phyloP scores from a whole-genome alignment of 2,113 vertebrate genomes.

The Chamaea fasciata region DNA sequence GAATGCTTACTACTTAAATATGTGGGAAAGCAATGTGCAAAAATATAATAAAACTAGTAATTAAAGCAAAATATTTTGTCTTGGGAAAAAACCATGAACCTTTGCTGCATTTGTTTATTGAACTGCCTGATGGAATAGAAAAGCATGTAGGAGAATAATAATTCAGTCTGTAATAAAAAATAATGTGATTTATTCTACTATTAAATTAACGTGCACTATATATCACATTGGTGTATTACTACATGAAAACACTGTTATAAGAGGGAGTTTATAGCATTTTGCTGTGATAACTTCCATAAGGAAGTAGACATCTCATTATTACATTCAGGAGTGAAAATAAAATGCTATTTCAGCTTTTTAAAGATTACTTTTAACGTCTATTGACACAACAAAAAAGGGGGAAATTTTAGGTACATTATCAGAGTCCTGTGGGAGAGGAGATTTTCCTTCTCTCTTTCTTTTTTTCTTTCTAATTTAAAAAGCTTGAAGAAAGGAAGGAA shows the following conservation, averaged over 20 bases:
- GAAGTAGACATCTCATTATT: neutral
- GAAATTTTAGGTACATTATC: neutral
- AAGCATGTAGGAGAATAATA: neutral
- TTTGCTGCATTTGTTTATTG: neutral
- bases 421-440: neutral
- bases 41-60: neutral
- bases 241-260: neutral
- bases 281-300: neutral
- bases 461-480: neutral
- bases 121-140: neutral
- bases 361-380: neutral
- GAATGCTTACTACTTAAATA: neutral
- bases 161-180: neutral
- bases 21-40: neutral
- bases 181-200: neutral
- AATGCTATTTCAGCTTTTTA: neutral
- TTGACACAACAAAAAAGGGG: neutral
- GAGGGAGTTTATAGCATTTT: neutral
- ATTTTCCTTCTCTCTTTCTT: neutral
- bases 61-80: neutral
- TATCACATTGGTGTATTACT: neutral
- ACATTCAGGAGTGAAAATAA: neutral
- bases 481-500: neutral
- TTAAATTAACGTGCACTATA: neutral
- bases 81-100: neutral